A percentile compares a stretch with the other conserved stretches of the same genome.
phyloP scores from a whole-genome alignment of 2,113 vertebrate species.

The Ovis canadensis region DNA sequence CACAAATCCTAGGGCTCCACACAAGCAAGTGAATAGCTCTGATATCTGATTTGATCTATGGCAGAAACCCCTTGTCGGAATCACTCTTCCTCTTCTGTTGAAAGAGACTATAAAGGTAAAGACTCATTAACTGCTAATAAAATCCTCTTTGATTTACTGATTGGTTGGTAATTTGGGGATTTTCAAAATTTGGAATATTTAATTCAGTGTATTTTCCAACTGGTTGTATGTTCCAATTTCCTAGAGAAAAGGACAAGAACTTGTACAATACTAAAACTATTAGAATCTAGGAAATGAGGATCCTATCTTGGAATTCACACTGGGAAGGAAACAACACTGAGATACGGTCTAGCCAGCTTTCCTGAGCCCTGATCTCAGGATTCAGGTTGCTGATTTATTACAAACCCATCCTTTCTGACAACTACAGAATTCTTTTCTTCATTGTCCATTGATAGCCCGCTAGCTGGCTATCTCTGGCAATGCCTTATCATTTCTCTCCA shows the following conservation, averaged over 20 bases:
- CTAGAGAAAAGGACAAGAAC: not conserved
- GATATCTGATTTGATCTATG: slow-evolving; percentile 52
- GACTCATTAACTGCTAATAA: slow-evolving; percentile 35
- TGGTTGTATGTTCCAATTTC: not conserved
- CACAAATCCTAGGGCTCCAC: slow-evolving; percentile 57
- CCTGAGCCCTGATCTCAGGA: not conserved
- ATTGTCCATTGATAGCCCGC: not conserved
- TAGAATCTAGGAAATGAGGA: not conserved
- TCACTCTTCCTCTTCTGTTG: slow-evolving; percentile 37
- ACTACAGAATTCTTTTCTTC: not conserved
- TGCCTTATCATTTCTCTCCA: not conserved
- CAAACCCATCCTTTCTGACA: not conserved
- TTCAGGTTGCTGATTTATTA: not conserved
- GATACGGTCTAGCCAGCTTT: not conserved
- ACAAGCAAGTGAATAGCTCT: slow-evolving; percentile 66
- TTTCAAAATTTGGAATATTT: not conserved
- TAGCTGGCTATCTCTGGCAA: not conserved
- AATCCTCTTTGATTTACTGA: not conserved
- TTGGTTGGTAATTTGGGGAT: not conserved
- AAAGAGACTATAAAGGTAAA: slow-evolving; percentile 18
- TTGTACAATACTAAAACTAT: not conserved
- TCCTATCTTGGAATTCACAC: not conserved
- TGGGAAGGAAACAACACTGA: not conserved
- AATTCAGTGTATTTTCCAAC: not conserved
- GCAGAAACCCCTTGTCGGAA: slow-evolving; percentile 11